These are phyloP conservation scores for Polyergus mexicanus DNA, from an alignment of 1,140 invertebrate species.

Conservation along the genomic window DNA sequence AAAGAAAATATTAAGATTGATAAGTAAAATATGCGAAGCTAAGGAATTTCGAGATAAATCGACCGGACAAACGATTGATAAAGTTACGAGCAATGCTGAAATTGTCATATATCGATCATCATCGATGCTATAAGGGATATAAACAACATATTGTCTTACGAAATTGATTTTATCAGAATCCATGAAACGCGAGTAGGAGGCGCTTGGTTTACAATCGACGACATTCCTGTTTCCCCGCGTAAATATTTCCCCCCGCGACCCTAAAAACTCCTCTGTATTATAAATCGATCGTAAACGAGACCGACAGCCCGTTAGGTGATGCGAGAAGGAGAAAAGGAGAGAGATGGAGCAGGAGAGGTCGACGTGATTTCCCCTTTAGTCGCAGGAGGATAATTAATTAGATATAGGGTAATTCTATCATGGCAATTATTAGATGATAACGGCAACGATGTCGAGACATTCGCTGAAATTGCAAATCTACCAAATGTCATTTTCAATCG, in stretches of 20 bases:
- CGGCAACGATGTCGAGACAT: background rate
- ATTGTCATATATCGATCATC: constrained; percentile 9
- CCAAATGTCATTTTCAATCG: background rate
- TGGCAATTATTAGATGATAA: constrained; percentile 7
- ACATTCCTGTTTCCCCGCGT: background rate
- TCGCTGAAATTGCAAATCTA: background rate
- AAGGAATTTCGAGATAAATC: background rate
- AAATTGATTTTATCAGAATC: constrained; percentile 48
- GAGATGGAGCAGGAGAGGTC: background rate
- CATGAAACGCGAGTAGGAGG: background rate
- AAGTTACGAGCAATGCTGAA: background rate
- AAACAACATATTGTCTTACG: constrained; percentile 29
- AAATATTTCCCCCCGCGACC: constrained; percentile 55
- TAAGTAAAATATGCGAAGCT: background rate
- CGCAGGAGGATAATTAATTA: constrained; percentile 34
- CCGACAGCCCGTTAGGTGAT: background rate
- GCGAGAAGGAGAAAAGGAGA: background rate
- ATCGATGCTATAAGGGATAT: background rate
- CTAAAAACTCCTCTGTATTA: constrained; percentile 53
- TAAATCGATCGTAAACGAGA: constrained; percentile 52
- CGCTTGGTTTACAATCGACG: constrained; percentile 66
- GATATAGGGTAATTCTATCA: constrained; percentile 25
- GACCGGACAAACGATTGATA: background rate
- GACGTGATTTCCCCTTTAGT: constrained; percentile 9
- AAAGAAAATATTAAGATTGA: background rate